A percentile compares a stretch with the other conserved stretches of the same genome.
Conservation (phyloP, 2,797 vertebrate genomes). For the Micropoecilia bifurca region DNA sequence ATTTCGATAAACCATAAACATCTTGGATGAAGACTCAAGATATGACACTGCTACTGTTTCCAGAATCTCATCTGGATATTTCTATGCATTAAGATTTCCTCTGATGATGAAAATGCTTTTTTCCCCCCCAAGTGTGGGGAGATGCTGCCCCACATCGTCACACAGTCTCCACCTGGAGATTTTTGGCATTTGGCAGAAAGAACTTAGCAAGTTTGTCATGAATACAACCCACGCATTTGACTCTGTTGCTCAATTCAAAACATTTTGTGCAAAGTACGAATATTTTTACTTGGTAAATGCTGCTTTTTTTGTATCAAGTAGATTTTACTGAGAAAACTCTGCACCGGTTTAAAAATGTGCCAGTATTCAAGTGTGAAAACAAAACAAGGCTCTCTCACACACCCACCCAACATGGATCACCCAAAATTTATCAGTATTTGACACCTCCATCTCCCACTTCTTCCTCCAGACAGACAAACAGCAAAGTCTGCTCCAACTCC, state of each 20-base stretch:
- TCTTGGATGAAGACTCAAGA: background rate
- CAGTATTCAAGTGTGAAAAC: background rate
- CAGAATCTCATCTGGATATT: background rate
- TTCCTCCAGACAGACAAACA: constrained; percentile 23
- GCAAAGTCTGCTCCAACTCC: constrained; percentile 22
- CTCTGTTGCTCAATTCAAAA: background rate
- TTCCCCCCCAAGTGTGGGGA: background rate
- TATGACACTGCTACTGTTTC: background rate
- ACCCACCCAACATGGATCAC: background rate
- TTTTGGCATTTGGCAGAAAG: background rate
- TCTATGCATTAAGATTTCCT: background rate
- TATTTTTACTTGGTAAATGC: background rate
- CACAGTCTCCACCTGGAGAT: background rate
- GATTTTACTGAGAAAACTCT: background rate
- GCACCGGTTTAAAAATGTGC: background rate
- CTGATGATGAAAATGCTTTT: background rate
- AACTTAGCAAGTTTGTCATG: background rate
- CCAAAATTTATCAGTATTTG: background rate
- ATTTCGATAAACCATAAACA: background rate
- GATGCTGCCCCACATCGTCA: background rate
- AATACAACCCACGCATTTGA: background rate
- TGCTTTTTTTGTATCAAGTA: background rate
- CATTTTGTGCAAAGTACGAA: background rate
- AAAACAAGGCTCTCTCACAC: background rate
- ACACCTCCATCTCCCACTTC: constrained; percentile 1